Evolutionary conservation across 2,888 invertebrate genomes (phyloP).

Genomic region (Eupithecia vulgata): DNA sequence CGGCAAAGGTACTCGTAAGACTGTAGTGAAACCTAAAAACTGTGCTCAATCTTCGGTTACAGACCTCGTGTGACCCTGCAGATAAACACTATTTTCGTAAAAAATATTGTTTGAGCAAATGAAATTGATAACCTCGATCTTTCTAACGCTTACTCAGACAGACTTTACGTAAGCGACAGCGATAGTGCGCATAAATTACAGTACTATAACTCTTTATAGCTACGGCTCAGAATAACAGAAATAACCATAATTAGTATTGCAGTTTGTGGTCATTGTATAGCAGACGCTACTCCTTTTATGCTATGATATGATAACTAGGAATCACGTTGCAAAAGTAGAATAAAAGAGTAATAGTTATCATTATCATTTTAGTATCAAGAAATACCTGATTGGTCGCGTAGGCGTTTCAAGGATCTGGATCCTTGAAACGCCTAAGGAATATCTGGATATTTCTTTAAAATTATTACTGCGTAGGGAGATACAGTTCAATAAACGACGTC

Average conservation of each 20-base stretch:
- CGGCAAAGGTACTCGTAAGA: background rate
- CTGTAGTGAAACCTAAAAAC: background rate
- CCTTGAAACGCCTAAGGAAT: no score
- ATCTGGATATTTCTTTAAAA: conserved; percentile 37
- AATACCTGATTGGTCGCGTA: conserved; percentile 42
- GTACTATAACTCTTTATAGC: conserved; percentile 6
- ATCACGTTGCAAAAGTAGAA: conserved; percentile 52
- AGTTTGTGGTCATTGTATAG: conserved; percentile 58
- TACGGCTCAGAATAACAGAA: conserved; percentile 11
- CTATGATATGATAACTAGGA: conserved; percentile 48
- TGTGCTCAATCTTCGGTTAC: conserved; percentile 35
- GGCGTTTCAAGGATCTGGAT: conserved; percentile 33
- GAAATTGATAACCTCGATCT: conserved; percentile 32
- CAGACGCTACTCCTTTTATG: conserved; percentile 54
- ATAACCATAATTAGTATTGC: conserved; percentile 20
- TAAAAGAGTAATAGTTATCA: background rate
- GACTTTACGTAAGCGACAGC: conserved; percentile 22
- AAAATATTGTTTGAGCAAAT: conserved; percentile 16
- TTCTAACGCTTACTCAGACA: conserved; percentile 26
- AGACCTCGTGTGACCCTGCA: conserved; percentile 55
- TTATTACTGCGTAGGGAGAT: conserved; percentile 43
- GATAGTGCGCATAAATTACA: conserved; percentile 17
- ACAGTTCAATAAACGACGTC: conserved; percentile 63
- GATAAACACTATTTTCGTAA: conserved; percentile 50
- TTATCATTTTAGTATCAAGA: conserved; percentile 6